Base-by-base conservation (phyloP, 2,113 vertebrate genomes). In the Alligator mississippiensis region DNA sequence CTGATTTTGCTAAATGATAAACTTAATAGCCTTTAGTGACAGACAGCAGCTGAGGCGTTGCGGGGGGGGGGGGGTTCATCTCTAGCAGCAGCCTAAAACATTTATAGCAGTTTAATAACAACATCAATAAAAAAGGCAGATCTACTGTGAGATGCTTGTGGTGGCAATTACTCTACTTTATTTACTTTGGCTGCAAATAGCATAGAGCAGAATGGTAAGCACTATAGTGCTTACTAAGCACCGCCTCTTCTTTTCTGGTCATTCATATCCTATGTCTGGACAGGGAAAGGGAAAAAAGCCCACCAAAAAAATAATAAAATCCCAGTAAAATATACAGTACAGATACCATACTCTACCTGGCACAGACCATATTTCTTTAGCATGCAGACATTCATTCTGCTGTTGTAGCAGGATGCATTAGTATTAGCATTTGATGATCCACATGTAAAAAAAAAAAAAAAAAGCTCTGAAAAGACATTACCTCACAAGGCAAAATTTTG, bases 401-500 rank as follows among this genome's bases (percentile, higher is more conserved):
- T 68, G 19, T 21, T 76, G 81, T 2, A 66, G 75, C 90, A 95
- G 91, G 87, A 90, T 76, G 62, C 57, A n/a, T 90, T 90, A 90
- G 76, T 38, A 6, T 27, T 87, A 83, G 34, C 14, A 81, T 57
- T 91, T 86, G 68, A 1, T 5, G 77, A 63, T 74, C 91, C 2
- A 2, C 85, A 76, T 77, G 59, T 77, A 89, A 96, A 89, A 95
- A 82, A 47, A 38, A 38, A 38, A 38, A 38, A 47, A 64, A 24
- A 1, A 87, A 82, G 92, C 85, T 91, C 38, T 84, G 79, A 95
- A 96, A 96, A 77, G 91, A 95, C 94, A 90, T 97, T 95, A 96
- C 94, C 93, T 98, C 97, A 96, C 55, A 24, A 84, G 90, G 93
- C 97, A 98, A 87, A 94, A 97, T 95, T 75, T 91, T 93, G 80